A percentile compares a stretch with the other conserved stretches of the same genome.
These are phyloP conservation scores for Anthopleura xanthogrammica DNA, from an alignment of 92 coral and sea anemone species.

Conservation along the genomic window DNA sequence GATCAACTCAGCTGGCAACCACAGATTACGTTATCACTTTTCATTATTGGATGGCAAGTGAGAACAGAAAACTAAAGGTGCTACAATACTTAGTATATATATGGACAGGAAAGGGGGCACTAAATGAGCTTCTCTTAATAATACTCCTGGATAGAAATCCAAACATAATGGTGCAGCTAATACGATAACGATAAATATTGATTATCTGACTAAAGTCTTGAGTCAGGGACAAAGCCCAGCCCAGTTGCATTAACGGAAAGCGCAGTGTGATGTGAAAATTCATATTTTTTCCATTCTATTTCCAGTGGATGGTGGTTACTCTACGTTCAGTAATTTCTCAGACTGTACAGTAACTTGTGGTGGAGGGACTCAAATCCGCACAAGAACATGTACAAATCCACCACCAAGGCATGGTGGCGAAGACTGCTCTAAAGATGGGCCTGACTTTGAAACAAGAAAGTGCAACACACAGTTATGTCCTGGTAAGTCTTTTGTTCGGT, in stretches of 20 bases:
- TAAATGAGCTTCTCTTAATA: too few relatives aligned
- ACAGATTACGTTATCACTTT: too few relatives aligned
- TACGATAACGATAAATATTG: too few relatives aligned
- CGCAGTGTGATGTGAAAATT: not conserved
- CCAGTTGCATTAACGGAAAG: too few relatives aligned
- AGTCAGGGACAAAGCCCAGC: not conserved
- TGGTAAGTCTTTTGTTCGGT: conserved; percentile 40
- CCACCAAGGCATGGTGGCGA: conserved; percentile 82
- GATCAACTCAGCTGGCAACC: too few relatives aligned
- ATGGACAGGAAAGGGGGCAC: too few relatives aligned
- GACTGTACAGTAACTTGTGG: conserved; percentile 96
- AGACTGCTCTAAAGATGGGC: conserved; percentile 81
- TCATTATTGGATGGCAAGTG: too few relatives aligned
- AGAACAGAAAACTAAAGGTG: too few relatives aligned
- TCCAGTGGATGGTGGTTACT: conserved; percentile 94
- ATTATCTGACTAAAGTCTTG: not conserved
- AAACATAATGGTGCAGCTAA: too few relatives aligned
- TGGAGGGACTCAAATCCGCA: conserved; percentile 86
- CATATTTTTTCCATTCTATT: not conserved
- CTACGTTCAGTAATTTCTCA: conserved; percentile 80
- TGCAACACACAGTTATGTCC: conserved; percentile 94
- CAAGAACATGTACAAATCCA: conserved; percentile 93
- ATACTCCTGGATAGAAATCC: not conserved
- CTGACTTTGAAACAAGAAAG: conserved; percentile 69
- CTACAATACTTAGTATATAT: too few relatives aligned